Base-by-base conservation (phyloP, 2,888 invertebrate genomes). In the Polietes domitor region DNA sequence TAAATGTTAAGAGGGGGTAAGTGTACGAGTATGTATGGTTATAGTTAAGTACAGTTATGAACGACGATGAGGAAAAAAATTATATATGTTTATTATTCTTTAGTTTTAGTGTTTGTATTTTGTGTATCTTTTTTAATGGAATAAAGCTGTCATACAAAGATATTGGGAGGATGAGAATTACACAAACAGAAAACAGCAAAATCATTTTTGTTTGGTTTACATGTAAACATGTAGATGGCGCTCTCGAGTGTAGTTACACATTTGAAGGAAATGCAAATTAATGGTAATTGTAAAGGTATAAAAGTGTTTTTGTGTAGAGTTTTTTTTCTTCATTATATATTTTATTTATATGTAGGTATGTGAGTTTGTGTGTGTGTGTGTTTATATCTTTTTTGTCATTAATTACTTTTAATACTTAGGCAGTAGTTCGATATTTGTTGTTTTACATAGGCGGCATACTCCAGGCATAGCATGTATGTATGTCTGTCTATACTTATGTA, bases 351-450 rank as follows among this genome's bases (percentile, higher is more conserved):
- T 41, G 19, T 65, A 12, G 55, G 53, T 77, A 24, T 43, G 55
- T 77, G 43, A 41, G 75, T 53, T 71, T 47, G 6, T 63, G 61
- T 73, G 63, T 10, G 43, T 58, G 12, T 26, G 26, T 53, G n/a
- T 68, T 58, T 47, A 6, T 19, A 63, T 28, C 5, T 77, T 37
- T 2, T 12, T 63, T 65, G 26, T 70, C 77, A 74, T 76, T 80
- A 65, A 78, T 71, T 80, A 77, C 50, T 80, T 83, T 76, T 15
- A 83, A 77, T 83, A 80, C 75, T 85, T 83, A 80, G 77, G 77
- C 80, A 80, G 80, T 80, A 80, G 77, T 80, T 78, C 12, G 61
- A 73, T 68, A 68, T 41, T 68, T 68, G 41, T 17, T 61, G 61
- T 61, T 61, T 28, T 61, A 61, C 61, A 61, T n/a, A n/a, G n/a